These are phyloP conservation scores for Perithous albicinctus DNA, from an alignment of 2,888 invertebrate genomes.

Conservation along the genomic window DNA sequence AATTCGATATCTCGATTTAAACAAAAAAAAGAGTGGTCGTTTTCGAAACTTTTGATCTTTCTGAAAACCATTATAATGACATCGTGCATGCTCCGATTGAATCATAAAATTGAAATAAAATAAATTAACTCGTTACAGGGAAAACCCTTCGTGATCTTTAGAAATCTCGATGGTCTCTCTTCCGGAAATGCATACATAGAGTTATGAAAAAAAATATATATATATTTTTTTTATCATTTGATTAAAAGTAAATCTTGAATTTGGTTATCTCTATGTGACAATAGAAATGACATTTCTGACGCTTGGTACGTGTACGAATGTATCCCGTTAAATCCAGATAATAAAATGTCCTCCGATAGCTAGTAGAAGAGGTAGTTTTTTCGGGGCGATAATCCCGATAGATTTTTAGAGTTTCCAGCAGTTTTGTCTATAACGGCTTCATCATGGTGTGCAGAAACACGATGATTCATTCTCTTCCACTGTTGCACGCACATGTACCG, in stretches of 20 bases:
- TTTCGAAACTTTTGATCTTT: too few relatives aligned
- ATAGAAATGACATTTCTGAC: background rate
- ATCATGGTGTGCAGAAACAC: constrained; percentile 20
- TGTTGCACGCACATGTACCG: constrained; percentile 18
- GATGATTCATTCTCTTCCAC: constrained; percentile 35
- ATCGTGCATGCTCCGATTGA: too few relatives aligned
- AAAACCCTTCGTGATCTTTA: too few relatives aligned
- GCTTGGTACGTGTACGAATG: background rate
- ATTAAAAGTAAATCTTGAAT: background rate
- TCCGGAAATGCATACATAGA: background rate
- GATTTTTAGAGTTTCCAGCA: constrained; percentile 6
- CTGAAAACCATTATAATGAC: too few relatives aligned
- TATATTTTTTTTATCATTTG: background rate
- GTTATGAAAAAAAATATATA: background rate
- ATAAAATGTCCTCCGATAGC: background rate
- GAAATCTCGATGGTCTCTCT: background rate
- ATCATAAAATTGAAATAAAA: too few relatives aligned
- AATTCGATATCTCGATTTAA: too few relatives aligned
- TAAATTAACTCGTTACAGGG: too few relatives aligned
- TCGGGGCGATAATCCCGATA: constrained; percentile 8
- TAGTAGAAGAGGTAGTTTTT: background rate
- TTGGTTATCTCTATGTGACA: background rate
- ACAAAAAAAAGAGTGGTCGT: too few relatives aligned
- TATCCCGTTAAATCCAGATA: background rate
- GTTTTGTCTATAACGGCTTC: constrained; percentile 10